Base-by-base conservation (phyloP, 1,140 invertebrate species). In the Delia radicum region DNA sequence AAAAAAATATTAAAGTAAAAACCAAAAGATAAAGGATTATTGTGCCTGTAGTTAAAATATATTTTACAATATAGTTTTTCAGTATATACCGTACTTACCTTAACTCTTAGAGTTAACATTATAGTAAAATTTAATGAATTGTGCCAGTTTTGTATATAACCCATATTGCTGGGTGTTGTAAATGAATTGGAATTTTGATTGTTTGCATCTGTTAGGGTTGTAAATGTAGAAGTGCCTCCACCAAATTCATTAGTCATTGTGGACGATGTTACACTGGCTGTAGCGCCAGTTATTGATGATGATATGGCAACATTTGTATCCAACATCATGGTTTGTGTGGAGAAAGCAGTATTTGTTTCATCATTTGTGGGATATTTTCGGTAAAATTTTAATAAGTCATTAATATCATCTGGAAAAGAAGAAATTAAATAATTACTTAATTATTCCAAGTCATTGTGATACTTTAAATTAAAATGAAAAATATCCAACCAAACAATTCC, bases 371-470 rank as follows among this genome's bases (percentile, higher is more conserved):
- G 81, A 27, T 82, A 76, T 72, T 85, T 85, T 75, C 82, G 85
- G 61, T 85, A 85, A 77, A 85, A 85, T 67, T 85, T 85, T 2
- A 85, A 78, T 33, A 85, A 77, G 78, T 85, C 84, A 67, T 79
- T 85, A 46, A 85, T 85, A 24, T 85, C 84, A 79, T 85, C 84
- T 85, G 77, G 0, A 77, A 77, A 28, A 31, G 21, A 46, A 24
- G 21, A 28, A 28, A 31, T 61, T n/a, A 21, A 21, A 26, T 8
- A 61, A n/a, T n/a, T n/a, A n/a, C n/a, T n/a, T n/a, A n/a, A n/a
- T n/a, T n/a, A n/a, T n/a, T n/a, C n/a, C n/a, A n/a, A n/a, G n/a
- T n/a, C n/a, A n/a, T n/a, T n/a, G n/a, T n/a, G n/a, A n/a, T n/a
- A n/a, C n/a, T n/a, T n/a, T n/a, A n/a, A n/a, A n/a, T n/a, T n/a